Base-by-base conservation (phyloP, 2,113 vertebrate species). In the Nansenia antarctica region DNA sequence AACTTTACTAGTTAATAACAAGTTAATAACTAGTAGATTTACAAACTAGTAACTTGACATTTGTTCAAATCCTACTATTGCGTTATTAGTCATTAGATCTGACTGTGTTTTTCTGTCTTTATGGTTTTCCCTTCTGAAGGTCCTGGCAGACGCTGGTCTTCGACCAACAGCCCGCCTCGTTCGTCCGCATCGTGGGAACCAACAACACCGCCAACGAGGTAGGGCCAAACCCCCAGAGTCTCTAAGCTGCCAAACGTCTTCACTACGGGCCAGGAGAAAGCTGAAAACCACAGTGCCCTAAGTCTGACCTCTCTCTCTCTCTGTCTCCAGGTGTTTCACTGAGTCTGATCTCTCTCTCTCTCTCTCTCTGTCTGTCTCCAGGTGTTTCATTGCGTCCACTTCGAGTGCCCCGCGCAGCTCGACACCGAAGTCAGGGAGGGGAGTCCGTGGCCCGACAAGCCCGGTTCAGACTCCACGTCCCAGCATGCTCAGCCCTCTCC, bases 171-270 rank as follows among this genome's bases (percentile, higher is more conserved):
- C 93, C 95, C 2, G 95, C 96, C 3, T 97, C 96, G 72, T 99
- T 99, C 85, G 94, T 99, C 85, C 93, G 98, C 22, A 98, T 99
- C 24, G 98, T 99, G 0, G 98, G 98, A 72, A 98, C 97, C 58
- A 95, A 97, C 89, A 99, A 99, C 92, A 99, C 98, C 0, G 96
- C 97, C 35, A 99, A 99, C 12, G 98, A 99, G 95, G 98, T 98
- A 87, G 89, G 54, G 85, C 29, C 14, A 29, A 9, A 32, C n/a
- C 22, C 18, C 15, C 29, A 60, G 57, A n/a, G 15, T 3, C 29
- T 60, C 57, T n/a, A 4, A 34, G 57, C 57, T 32, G 57, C 7
- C 47, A 8, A 20, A 60, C 31, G 12, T 27, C 9, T n/a, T n/a
- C n/a, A n/a, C n/a, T n/a, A n/a, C n/a, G n/a, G n/a, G n/a, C n/a